Evolutionary conservation across 2,888 invertebrate species (phyloP).

Genomic region (Globia sparganii): DNA sequence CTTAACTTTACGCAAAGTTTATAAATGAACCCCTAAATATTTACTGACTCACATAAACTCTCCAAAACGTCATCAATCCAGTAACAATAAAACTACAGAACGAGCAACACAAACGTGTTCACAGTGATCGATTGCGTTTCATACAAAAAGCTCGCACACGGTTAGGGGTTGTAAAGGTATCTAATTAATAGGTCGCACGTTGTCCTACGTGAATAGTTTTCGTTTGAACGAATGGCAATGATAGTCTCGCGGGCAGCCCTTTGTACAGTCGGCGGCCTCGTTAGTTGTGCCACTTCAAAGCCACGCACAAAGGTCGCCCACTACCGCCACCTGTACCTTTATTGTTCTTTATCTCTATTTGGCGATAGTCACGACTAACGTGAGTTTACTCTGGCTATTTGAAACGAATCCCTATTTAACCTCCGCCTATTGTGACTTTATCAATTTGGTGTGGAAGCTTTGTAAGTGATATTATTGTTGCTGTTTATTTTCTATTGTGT

Average conservation of each 20-base stretch:
- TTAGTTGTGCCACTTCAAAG: conserved; percentile 79
- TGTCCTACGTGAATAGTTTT: conserved; percentile 66
- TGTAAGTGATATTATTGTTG: conserved; percentile 34
- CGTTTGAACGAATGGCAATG: conserved; percentile 71
- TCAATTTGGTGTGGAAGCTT: conserved; percentile 47
- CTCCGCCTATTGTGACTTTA: conserved; percentile 46
- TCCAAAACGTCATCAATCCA: conserved; percentile 4
- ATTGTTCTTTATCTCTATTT: conserved; percentile 72
- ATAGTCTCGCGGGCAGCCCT: conserved; percentile 71
- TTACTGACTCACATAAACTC: not conserved
- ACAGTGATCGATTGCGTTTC: conserved; percentile 36
- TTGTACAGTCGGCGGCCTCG: conserved; percentile 74
- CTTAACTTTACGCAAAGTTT: not conserved
- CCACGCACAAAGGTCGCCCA: conserved; percentile 65
- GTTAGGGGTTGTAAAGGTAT: conserved; percentile 46
- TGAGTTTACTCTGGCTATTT: conserved; percentile 55
- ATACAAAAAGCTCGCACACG: conserved; percentile 37
- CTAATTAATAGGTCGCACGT: conserved; percentile 64
- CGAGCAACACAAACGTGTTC: conserved; percentile 14
- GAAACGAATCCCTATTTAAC: conserved; percentile 52
- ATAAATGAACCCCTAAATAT: not conserved
- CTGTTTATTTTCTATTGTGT: conserved; percentile 17
- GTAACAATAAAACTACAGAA: not conserved
- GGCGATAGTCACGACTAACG: conserved; percentile 57
- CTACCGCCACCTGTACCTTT: conserved; percentile 66